phyloP scores from a whole-genome alignment of 2,113 vertebrate genomes.

The Takifugu bimaculatus region DNA sequence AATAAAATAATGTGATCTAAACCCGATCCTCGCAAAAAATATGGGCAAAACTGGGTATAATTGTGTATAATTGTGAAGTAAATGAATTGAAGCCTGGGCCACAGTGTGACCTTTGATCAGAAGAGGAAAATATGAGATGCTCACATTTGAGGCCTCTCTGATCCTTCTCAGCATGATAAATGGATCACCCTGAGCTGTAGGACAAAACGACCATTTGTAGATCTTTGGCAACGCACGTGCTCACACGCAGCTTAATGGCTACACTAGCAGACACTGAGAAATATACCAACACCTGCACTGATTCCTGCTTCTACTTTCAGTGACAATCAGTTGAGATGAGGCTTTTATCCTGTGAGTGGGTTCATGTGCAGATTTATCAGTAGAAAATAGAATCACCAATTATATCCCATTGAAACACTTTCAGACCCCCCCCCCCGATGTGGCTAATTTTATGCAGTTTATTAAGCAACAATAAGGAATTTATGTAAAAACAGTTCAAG shows the following conservation, averaged over 20 bases:
- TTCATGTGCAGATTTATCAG: slow-evolving; percentile 59
- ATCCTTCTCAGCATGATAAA: slow-evolving; percentile 70
- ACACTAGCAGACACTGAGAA: slow-evolving; percentile 1
- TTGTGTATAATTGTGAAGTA: slow-evolving; percentile 52
- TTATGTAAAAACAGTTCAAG: slow-evolving; percentile 73
- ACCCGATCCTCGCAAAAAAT: not conserved
- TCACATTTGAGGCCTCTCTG: slow-evolving; percentile 61
- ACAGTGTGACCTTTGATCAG: slow-evolving; percentile 73
- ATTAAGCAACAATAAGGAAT: slow-evolving; percentile 68
- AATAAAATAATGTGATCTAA: slow-evolving; percentile 1
- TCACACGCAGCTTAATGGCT: not conserved
- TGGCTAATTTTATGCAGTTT: slow-evolving; percentile 55
- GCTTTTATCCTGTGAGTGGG: slow-evolving; percentile 50
- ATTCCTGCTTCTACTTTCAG: slow-evolving; percentile 55
- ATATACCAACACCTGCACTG: slow-evolving; percentile 41
- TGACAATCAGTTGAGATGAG: slow-evolving; percentile 37
- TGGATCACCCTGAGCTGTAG: slow-evolving; percentile 63
- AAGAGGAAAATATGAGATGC: slow-evolving; percentile 60
- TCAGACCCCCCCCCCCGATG: slow-evolving; percentile 37
- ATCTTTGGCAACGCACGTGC: slow-evolving; percentile 11
- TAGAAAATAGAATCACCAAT: slow-evolving; percentile 55
- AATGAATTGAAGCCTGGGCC: slow-evolving; percentile 71
- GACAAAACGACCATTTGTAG: slow-evolving; percentile 58
- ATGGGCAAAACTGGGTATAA: slow-evolving; percentile 19
- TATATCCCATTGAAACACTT: slow-evolving; percentile 46